A percentile compares a stretch with the other conserved stretches of the same genome.
Conservation (phyloP, 2,888 invertebrate genomes). For the Mythimna loreyi region DNA sequence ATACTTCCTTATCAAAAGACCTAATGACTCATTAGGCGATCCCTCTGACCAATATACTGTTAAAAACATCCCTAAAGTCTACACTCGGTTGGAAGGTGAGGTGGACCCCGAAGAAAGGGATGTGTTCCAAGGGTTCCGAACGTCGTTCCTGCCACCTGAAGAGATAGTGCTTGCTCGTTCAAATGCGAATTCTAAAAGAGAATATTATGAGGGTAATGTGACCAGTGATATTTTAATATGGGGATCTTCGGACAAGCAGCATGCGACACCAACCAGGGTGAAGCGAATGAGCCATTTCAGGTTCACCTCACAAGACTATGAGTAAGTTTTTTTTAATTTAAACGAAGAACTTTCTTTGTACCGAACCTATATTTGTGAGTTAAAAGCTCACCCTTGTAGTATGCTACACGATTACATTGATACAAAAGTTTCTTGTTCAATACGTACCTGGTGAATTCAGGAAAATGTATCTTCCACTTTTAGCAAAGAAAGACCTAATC, state of each 20-base stretch:
- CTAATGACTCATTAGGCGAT: conserved; percentile 77
- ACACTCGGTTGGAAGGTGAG: conserved; percentile 78
- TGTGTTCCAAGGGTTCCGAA: conserved; percentile 91
- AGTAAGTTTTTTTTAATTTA: conserved; percentile 73
- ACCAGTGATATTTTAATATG: conserved; percentile 80
- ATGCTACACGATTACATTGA: no score
- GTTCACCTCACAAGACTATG: conserved; percentile 75
- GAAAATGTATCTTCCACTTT: conserved; percentile 1
- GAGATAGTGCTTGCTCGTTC: conserved; percentile 84
- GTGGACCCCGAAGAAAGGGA: conserved; percentile 90
- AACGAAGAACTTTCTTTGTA: neutral
- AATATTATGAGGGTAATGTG: conserved; percentile 74
- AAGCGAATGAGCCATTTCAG: conserved; percentile 81
- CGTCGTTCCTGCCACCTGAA: conserved; percentile 91
- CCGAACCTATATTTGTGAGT: neutral
- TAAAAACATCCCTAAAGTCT: conserved; percentile 81
- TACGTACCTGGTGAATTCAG: neutral
- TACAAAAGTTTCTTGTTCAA: no score
- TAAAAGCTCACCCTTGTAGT: neutral
- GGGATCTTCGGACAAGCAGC: conserved; percentile 68
- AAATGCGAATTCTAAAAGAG: conserved; percentile 65
- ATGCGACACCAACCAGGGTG: conserved; percentile 73
- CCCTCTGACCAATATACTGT: conserved; percentile 81
- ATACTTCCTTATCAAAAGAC: conserved; percentile 75
- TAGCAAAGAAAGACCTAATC: conserved; percentile 65